These are phyloP conservation scores for Pipistrellus nathusii DNA, from an alignment of 2,797 vertebrate genomes.

Conservation along the genomic window DNA sequence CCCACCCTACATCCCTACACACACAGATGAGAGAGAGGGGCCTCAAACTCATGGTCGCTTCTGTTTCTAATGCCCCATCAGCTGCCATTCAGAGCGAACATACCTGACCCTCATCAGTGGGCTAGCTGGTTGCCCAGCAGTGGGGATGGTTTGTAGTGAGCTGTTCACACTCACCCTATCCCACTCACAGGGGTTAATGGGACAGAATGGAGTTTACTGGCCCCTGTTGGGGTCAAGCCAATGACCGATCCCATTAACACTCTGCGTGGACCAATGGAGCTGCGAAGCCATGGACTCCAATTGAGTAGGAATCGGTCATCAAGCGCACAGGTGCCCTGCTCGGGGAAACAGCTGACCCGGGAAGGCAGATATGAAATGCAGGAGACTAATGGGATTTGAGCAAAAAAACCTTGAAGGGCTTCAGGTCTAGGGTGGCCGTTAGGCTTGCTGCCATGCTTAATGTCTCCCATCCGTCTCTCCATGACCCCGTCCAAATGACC, in stretches of 20 bases:
- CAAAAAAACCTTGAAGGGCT: slow-evolving; percentile 62
- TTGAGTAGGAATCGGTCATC: slow-evolving; percentile 73
- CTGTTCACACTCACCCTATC: not conserved
- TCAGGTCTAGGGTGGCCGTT: not conserved
- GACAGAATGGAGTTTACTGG: slow-evolving; percentile 62
- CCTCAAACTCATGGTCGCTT: not conserved
- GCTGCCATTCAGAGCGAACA: not conserved
- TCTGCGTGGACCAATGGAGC: slow-evolving; percentile 60
- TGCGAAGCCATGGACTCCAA: slow-evolving; percentile 50
- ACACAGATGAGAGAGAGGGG: not conserved
- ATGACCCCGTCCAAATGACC: slow-evolving; percentile 78
- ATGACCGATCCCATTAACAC: slow-evolving; percentile 46
- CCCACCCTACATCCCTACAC: not conserved
- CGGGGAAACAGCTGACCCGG: slow-evolving; percentile 63
- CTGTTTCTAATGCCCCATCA: slow-evolving; percentile 37
- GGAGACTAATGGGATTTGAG: slow-evolving; percentile 10
- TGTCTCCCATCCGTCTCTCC: slow-evolving; percentile 58
- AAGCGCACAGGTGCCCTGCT: slow-evolving; percentile 45
- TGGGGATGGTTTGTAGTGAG: not conserved
- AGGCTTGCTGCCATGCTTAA: slow-evolving; percentile 69
- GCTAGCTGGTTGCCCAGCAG: not conserved
- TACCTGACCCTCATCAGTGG: not conserved
- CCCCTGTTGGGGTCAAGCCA: slow-evolving; percentile 67
- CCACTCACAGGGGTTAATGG: slow-evolving; percentile 51
- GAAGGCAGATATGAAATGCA: slow-evolving; percentile 76